Evolutionary conservation across 2,113 vertebrate species (phyloP), one percentile per base, ranked within the genome.

Genomic region (Leucosticte australis): DNA sequence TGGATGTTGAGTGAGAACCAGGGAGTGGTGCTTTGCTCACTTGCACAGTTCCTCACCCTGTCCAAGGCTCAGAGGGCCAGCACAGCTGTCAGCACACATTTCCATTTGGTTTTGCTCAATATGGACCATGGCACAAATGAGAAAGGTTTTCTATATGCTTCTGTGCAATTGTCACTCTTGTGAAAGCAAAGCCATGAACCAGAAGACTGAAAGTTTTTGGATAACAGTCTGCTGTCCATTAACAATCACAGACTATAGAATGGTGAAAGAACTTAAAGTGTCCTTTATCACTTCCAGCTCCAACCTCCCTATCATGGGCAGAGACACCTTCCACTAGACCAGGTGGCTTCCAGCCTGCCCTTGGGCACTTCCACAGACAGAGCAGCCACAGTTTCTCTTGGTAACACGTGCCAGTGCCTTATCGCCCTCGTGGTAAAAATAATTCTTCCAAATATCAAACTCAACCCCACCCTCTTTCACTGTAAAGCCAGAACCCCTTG

Each of bases 211-310:
- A 88, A 44, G 21, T 4, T 49, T 95, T 75, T 60, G 33, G 33
- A 47, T 23, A 73, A 50, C 16, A 69, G 9, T 11, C 28, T 85
- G 15, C 3, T 87, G 19, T 16, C 55, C 27, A 18, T 23, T 69
- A 42, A 49, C 9, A 53, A 31, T 10, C 46, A 53, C 0, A 9
- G 20, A 39, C 6, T 31, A 26, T 0, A 46, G 62, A 39, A 30
- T 17, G 39, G 69, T 53, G 28, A 47, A 68, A 60, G n/a, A 68
- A 42, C 16, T 33, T 16, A 4, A 30, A 56, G 12, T 31, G 41
- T 49, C 17, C 30, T 53, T 60, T 17, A 31, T 31, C 44, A 35
- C 24, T 35, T 55, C 11, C 53, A 41, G 24, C 6, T 47, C 62
- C 63, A 69, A 33, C 16, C 55, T 78, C 35, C 41, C 41, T 63